Base-by-base conservation (phyloP, 1,140 invertebrate genomes). In the Myzus persicae region DNA sequence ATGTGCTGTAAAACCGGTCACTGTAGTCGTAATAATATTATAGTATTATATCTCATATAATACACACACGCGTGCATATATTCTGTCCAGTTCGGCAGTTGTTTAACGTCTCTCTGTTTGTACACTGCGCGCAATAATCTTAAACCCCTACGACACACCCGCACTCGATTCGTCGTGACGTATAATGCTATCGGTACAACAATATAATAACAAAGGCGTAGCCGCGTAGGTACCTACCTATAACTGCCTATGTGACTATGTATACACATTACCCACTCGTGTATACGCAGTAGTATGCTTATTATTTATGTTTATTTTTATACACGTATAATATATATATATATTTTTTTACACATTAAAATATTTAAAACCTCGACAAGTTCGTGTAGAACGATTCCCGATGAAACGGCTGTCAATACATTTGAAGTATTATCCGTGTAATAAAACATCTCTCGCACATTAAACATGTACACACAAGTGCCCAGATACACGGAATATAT, bases 351-450 rank as follows among this genome's bases (percentile, higher is more conserved):
- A 42, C 26, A 31, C 82, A 42, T 85, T 44, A 85, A 85, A 85
- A 85, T 85, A 42, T 42, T 42, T 42, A 42, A 85, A 44, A 31
- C 82, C 82, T 11, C 40, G 82, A 85, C 82, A 81, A 85, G 26
- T 44, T 31, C 82, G 82, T 85, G 82, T 42, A 40, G 24, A 85
- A 85, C 82, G 82, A 84, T 84, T 84, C 38, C 82, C 76, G 82
- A 26, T 84, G 82, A 84, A 38, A 85, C 40, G 82, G 82, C 82
- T 85, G 82, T 85, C 82, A 85, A 85, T 85, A 85, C 82, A 42
- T 40, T 84, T 40, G 82, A 42, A 85, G 38, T 85, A 85, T 85
- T 44, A 42, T 85, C 40, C 22, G 40, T 42, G 82, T 42, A 85
- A 85, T 85, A 85, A 85, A 85, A 85, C 36, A 26, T 42, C 82